phyloP scores from a whole-genome alignment of 1,140 invertebrate genomes.

The Orchestia grillus region DNA sequence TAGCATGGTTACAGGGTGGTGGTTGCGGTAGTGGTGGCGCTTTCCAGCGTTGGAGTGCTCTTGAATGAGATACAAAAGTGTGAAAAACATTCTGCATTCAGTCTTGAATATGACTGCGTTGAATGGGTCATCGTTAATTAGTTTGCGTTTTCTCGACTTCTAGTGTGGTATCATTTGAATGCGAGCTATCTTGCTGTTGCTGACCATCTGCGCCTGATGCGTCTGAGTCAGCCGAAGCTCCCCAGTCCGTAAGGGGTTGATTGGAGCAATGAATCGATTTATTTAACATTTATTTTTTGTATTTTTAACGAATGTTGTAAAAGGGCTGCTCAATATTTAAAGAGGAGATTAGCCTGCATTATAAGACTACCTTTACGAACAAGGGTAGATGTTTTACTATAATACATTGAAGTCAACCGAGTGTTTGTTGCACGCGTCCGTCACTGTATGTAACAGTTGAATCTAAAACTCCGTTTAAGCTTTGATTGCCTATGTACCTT shows the following conservation, averaged over 20 bases:
- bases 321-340: not conserved
- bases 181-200: not conserved
- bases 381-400: not conserved
- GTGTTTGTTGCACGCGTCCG: not conserved
- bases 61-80: not conserved
- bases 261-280: not conserved
- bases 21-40: not conserved
- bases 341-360: not conserved
- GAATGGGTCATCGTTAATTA: not conserved
- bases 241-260: not conserved
- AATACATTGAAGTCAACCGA: not conserved
- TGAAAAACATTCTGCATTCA: not conserved
- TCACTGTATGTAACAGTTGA: not conserved
- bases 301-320: not conserved
- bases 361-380: not conserved
- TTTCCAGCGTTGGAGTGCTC: not conserved
- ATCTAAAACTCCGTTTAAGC: not conserved
- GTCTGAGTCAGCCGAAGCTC: not conserved
- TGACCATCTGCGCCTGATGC: not conserved
- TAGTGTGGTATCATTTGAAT: not conserved
- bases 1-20: too few relatives aligned
- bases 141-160: not conserved
- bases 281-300: not conserved
- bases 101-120: not conserved
- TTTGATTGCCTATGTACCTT: not conserved